A percentile compares a stretch with the other conserved stretches of the same genome.
Conservation (phyloP, 2,797 vertebrate species). For the Hirundo rustica region DNA sequence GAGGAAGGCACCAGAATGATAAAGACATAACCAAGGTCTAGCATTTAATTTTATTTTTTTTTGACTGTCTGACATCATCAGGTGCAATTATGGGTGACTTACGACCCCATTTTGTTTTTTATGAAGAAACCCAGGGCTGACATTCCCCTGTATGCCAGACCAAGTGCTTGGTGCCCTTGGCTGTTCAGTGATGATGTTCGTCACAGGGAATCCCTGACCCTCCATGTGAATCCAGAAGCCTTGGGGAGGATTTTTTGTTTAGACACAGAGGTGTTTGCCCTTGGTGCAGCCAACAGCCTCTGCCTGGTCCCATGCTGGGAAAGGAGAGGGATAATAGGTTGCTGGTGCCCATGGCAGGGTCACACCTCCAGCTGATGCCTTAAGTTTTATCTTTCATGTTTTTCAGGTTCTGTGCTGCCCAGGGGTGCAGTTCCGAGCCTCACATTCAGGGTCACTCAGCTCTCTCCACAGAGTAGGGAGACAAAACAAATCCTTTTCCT, state of each 20-base stretch:
- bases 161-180: not conserved
- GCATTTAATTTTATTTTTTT: not conserved
- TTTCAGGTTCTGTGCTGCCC: not conserved
- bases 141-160: accelerated
- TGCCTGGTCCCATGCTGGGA: accelerated
- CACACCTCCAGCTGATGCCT: not conserved
- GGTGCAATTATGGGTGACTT: not conserved
- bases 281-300: not conserved
- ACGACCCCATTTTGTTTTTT: not conserved
- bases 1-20: not conserved
- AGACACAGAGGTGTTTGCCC: not conserved
- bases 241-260: not conserved
- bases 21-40: not conserved
- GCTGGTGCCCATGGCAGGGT: not conserved
- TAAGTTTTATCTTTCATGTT: not conserved
- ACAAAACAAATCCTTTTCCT: not conserved
- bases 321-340: not conserved
- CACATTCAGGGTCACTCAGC: not conserved
- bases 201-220: not conserved
- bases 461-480: not conserved
- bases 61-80: not conserved
- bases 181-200: not conserved
- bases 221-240: not conserved
- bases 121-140: not conserved
- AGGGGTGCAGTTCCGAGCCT: not conserved